A percentile compares a stretch with the other conserved stretches of the same genome.
These are phyloP conservation scores for Burhinus bistriatus DNA, from an alignment of 2,113 vertebrate species.

Conservation along the genomic window DNA sequence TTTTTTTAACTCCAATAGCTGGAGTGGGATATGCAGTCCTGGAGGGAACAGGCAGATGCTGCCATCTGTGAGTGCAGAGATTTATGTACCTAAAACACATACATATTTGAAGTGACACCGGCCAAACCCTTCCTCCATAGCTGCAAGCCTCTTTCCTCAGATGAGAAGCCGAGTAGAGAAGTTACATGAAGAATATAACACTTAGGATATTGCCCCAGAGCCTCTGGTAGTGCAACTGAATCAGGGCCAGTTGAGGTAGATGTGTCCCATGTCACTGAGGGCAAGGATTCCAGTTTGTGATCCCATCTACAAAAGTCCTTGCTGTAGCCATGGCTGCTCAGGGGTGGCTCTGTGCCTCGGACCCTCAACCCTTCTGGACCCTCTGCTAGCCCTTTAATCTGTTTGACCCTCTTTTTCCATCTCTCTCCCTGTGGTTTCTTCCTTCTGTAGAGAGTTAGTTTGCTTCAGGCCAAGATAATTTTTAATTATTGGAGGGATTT, in stretches of 20 bases:
- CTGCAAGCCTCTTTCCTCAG: neutral
- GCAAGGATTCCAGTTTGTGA: neutral
- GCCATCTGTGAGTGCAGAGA: slow-evolving; percentile 22
- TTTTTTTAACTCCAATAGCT: neutral
- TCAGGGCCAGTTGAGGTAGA: neutral
- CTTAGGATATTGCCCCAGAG: neutral
- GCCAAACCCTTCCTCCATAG: neutral
- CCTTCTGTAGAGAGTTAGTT: neutral
- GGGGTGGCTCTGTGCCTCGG: neutral
- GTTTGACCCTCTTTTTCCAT: neutral
- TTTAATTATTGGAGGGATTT: slow-evolving; percentile 51
- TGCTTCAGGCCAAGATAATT: slow-evolving; percentile 4
- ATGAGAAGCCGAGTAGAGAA: neutral
- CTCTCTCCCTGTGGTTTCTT: neutral
- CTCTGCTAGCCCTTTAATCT: neutral
- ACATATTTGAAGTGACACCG: neutral
- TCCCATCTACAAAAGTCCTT: neutral
- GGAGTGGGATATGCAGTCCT: neutral
- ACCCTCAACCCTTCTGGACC: neutral
- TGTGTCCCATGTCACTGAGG: neutral
- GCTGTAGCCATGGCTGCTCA: neutral
- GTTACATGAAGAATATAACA: neutral
- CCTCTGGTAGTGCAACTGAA: neutral
- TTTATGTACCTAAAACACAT: neutral
- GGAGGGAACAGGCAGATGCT: slow-evolving; percentile 8